A percentile compares a stretch with the other conserved stretches of the same genome.
These are phyloP conservation scores for Oryzias curvinotus DNA, from an alignment of 2,113 vertebrate species.

Conservation along the genomic window DNA sequence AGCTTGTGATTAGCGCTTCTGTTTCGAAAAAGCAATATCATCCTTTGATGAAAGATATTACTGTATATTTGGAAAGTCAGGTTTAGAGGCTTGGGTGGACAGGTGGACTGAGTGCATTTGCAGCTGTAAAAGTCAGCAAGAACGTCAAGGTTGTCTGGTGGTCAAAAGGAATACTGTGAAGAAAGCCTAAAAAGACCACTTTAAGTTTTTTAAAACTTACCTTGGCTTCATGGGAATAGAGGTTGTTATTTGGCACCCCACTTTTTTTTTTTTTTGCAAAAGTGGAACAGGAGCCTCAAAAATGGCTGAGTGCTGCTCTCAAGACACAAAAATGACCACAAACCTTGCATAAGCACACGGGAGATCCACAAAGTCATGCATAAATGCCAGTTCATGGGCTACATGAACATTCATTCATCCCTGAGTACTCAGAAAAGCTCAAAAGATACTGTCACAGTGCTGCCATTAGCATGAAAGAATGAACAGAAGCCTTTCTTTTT, in stretches of 20 bases:
- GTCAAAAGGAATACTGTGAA: not conserved
- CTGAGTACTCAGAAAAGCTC: conserved; percentile 21
- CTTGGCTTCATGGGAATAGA: not conserved
- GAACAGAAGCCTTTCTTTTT: conserved; percentile 19
- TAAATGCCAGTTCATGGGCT: conserved; percentile 3
- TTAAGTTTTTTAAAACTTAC: too few species aligned
- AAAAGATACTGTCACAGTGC: conserved; percentile 49
- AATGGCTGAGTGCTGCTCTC: too few species aligned
- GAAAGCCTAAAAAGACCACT: not conserved
- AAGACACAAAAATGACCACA: too few species aligned
- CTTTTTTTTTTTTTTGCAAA: conserved; percentile 32
- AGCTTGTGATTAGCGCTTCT: conserved; percentile 17
- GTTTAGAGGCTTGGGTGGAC: too few species aligned
- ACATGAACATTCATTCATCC: conserved; percentile 10
- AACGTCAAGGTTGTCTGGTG: not conserved
- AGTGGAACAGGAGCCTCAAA: too few species aligned
- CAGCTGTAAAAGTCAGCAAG: not conserved
- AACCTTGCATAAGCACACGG: too few species aligned
- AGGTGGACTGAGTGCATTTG: too few species aligned
- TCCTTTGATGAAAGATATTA: conserved; percentile 37
- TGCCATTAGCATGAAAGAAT: conserved; percentile 51
- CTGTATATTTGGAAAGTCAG: not conserved
- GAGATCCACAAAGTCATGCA: not conserved
- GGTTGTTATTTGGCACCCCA: conserved; percentile 12
- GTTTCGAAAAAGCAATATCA: conserved; percentile 18